These are phyloP conservation scores for Ceryle rudis DNA, from an alignment of 2,797 vertebrate genomes.

Conservation along the genomic window DNA sequence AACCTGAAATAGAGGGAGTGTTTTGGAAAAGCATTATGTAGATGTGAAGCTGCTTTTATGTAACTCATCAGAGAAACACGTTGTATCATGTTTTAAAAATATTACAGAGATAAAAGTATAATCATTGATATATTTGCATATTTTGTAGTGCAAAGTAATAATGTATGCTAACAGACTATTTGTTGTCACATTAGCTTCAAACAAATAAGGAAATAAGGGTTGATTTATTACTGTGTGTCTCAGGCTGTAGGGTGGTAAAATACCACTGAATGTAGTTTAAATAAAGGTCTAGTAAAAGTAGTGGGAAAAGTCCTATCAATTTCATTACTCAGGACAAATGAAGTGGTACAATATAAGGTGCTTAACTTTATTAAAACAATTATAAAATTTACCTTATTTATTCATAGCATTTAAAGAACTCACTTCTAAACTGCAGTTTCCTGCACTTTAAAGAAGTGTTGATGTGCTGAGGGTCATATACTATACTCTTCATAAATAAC, in stretches of 20 bases:
- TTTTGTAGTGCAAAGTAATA: conserved; percentile 31
- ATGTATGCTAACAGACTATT: conserved; percentile 11
- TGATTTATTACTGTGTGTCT: not conserved
- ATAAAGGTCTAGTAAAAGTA: not conserved
- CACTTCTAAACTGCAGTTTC: not conserved
- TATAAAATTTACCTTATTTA: not conserved
- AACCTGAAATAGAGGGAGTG: not conserved
- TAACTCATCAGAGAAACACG: not conserved
- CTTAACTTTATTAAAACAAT: not conserved
- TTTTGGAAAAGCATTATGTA: conserved; percentile 37
- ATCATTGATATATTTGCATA: conserved; percentile 29
- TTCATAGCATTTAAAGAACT: not conserved
- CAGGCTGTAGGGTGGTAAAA: not conserved
- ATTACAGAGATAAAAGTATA: conserved; percentile 9
- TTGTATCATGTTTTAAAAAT: conserved; percentile 8
- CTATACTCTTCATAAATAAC: not conserved
- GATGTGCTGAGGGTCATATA: not conserved
- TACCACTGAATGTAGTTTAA: not conserved
- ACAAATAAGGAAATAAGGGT: conserved; percentile 1
- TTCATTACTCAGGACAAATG: not conserved
- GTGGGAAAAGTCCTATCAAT: not conserved
- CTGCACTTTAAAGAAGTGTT: not conserved
- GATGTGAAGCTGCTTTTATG: conserved; percentile 37
- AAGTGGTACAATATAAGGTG: not conserved
- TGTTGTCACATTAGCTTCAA: conserved; percentile 33